Evolutionary conservation across 2,113 vertebrate genomes (phyloP).

Genomic region (Climacteris rufus): DNA sequence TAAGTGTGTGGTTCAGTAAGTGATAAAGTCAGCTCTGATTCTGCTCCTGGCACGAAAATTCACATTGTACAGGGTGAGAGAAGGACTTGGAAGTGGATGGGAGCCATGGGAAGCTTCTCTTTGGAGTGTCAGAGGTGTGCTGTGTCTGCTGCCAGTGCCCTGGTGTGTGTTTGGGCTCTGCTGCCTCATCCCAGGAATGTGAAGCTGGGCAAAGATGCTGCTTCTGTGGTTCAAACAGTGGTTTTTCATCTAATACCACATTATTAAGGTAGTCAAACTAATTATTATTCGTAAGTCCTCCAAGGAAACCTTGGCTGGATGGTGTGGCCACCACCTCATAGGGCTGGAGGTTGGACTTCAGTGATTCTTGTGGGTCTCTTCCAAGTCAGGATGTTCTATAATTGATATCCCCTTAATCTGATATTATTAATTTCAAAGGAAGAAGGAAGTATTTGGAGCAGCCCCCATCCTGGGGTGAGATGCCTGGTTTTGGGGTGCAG

Average conservation of each 20-base stretch:
- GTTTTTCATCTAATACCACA: not conserved
- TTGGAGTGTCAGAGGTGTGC: not conserved
- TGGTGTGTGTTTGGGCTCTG: not conserved
- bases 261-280: not conserved
- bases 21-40: not conserved
- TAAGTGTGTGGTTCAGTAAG: not conserved
- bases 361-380: not conserved
- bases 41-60: not conserved
- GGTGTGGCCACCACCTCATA: fast-evolving
- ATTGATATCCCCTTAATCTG: not conserved
- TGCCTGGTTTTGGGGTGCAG: not conserved
- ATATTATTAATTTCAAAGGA: not conserved
- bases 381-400: not conserved
- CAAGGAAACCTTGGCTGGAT: not conserved
- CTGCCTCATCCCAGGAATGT: not conserved
- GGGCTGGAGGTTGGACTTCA: not conserved
- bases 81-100: not conserved
- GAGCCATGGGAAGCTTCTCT: not conserved
- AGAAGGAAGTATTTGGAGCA: not conserved
- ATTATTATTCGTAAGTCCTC: not conserved
- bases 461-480: fast-evolving
- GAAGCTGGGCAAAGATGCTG: not conserved
- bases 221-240: not conserved
- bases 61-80: fast-evolving
- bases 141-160: not conserved